Evolutionary conservation across 2,797 vertebrate species (phyloP).

Genomic region (Poeciliopsis paucimaculata): DNA sequence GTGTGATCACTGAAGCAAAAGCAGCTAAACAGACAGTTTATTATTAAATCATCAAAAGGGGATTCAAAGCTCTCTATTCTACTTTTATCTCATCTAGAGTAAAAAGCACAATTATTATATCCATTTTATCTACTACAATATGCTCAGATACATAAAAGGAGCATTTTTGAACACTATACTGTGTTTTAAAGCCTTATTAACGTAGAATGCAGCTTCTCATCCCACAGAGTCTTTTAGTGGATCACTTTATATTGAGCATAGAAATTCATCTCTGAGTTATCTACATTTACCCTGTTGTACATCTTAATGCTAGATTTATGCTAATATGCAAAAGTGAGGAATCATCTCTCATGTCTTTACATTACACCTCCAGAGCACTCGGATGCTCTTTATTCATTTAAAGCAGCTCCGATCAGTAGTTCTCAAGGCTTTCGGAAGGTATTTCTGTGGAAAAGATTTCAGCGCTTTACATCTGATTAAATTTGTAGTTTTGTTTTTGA

Average conservation of each 20-base stretch:
- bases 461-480: not conserved
- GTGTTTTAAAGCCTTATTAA: not conserved
- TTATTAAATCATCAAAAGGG: constrained; percentile 33
- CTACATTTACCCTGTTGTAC: not conserved
- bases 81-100: constrained; percentile 26
- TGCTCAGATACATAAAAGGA: not conserved
- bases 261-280: not conserved
- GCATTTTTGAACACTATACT: not conserved
- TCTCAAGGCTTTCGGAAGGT: not conserved
- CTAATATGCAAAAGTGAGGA: not conserved
- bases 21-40: constrained; percentile 21
- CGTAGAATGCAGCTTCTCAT: not conserved
- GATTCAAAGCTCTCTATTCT: constrained; percentile 21
- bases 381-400: not conserved
- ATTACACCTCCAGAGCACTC: not conserved
- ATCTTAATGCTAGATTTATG: not conserved
- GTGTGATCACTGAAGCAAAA: constrained; percentile 27
- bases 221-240: not conserved
- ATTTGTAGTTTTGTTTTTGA: not conserved
- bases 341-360: not conserved
- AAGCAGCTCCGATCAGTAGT: not conserved
- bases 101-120: constrained; percentile 8
- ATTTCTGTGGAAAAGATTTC: not conserved
- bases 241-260: not conserved
- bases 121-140: constrained; percentile 10